Evolutionary conservation across 2,888 invertebrate genomes (phyloP).

Genomic region (Amiota communis): DNA sequence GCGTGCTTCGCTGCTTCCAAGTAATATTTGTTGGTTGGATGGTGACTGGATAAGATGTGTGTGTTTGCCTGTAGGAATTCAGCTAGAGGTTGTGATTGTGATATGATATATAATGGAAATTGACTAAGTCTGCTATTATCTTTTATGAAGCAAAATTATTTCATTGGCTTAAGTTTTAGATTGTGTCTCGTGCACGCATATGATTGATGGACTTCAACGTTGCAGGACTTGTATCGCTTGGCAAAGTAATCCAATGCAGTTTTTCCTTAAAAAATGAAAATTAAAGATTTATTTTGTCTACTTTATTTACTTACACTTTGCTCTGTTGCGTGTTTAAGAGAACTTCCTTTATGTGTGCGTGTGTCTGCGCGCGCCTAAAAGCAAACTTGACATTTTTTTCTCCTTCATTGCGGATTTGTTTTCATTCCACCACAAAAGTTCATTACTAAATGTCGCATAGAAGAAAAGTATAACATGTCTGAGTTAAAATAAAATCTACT

Average conservation of each 20-base stretch:
- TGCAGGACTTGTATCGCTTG: background rate
- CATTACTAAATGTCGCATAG: conserved; percentile 40
- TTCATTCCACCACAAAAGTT: conserved; percentile 42
- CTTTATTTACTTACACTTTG: conserved; percentile 4
- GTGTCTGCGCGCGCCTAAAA: conserved; percentile 35
- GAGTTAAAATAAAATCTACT: conserved; percentile 29
- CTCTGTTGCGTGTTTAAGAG: background rate
- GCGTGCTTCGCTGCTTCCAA: background rate
- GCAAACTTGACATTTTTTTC: conserved; percentile 60
- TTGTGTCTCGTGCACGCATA: conserved; percentile 26
- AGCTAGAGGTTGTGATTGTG: conserved; percentile 27
- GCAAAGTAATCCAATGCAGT: too few relatives aligned
- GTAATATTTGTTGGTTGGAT: background rate
- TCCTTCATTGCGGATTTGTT: conserved; percentile 2
- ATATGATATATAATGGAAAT: conserved; percentile 56
- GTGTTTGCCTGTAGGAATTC: background rate
- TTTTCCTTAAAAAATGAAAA: background rate
- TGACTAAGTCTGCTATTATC: conserved; percentile 63
- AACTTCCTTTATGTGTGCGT: conserved; percentile 37
- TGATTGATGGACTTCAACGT: conserved; percentile 22
- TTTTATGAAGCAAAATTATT: conserved; percentile 62
- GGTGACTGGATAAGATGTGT: background rate
- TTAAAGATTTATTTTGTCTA: background rate
- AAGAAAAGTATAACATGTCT: conserved; percentile 13
- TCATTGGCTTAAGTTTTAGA: conserved; percentile 48